A percentile compares a stretch with the other conserved stretches of the same genome.
Evolutionary conservation across 2,888 invertebrate species (phyloP).

Genomic region (Salpingus planirostris): DNA sequence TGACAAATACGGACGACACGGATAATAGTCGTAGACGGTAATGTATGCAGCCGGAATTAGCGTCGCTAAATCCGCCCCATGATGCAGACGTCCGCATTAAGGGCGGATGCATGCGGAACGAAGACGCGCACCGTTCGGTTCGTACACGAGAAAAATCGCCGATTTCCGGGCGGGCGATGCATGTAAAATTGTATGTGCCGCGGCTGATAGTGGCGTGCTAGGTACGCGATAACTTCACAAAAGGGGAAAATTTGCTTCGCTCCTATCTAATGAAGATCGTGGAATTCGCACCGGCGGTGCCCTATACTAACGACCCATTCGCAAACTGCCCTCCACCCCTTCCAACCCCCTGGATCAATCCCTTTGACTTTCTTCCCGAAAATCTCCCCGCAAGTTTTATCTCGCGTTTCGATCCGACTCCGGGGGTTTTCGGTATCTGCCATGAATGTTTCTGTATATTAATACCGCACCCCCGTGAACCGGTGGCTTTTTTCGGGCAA

Average conservation of each 20-base stretch:
- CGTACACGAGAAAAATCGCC: no score
- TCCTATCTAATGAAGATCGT: slow-evolving; percentile 30
- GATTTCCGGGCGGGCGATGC: no score
- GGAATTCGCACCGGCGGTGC: slow-evolving; percentile 28
- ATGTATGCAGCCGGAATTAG: slow-evolving; percentile 32
- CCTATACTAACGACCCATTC: slow-evolving; percentile 23
- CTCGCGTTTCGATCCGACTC: no score
- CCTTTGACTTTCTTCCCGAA: no score
- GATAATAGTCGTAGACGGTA: slow-evolving; percentile 16
- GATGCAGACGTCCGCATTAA: no score
- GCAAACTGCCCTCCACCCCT: slow-evolving; percentile 21
- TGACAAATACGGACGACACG: slow-evolving; percentile 26
- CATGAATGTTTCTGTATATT: no score
- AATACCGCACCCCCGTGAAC: no score
- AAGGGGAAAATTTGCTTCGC: slow-evolving; percentile 24
- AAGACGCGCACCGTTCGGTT: no score
- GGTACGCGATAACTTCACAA: slow-evolving; percentile 26
- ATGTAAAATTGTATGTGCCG: slow-evolving; percentile 17
- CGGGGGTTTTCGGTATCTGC: no score
- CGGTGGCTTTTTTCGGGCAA: slow-evolving; percentile 6
- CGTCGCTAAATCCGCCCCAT: slow-evolving; percentile 29
- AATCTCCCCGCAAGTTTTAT: no score
- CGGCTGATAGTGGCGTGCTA: slow-evolving; percentile 21
- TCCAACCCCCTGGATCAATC: neutral
- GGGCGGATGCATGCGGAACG: no score